Conservation (phyloP, 2,888 invertebrate species). For the Drosophila diplacantha region DNA sequence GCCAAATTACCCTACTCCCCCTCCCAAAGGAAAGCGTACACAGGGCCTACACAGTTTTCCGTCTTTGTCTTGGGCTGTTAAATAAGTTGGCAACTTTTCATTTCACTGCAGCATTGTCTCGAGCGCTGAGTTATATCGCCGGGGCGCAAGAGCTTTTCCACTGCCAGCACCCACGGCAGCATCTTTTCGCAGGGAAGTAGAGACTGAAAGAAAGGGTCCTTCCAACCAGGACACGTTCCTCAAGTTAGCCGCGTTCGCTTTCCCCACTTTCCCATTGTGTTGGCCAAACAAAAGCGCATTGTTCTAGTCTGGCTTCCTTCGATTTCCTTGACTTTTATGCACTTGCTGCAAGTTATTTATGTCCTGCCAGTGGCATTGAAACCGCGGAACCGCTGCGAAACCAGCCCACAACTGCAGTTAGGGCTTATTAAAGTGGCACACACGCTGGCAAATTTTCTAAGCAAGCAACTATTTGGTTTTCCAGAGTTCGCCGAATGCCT, state of each 20-base stretch:
- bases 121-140: constrained; percentile 22
- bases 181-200: constrained; percentile 12
- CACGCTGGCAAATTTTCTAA: constrained; percentile 3
- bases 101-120: constrained; percentile 45
- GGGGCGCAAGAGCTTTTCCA: constrained; percentile 25
- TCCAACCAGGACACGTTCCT: constrained; percentile 60
- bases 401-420: constrained; percentile 17
- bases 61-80: constrained; percentile 41
- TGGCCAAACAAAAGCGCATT: constrained; percentile 70
- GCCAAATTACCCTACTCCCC: constrained; percentile 55
- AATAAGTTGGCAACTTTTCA: constrained; percentile 66
- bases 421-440: constrained; percentile 38
- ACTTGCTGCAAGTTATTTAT: constrained; percentile 72
- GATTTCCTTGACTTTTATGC: constrained; percentile 72
- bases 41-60: constrained; percentile 32
- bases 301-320: constrained; percentile 61
- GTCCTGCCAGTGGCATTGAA: constrained; percentile 64
- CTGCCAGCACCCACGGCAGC: constrained; percentile 32
- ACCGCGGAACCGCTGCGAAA: constrained; percentile 17
- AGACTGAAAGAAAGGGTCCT: constrained; percentile 13
- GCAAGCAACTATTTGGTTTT: constrained; percentile 27
- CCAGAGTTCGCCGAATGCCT: constrained; percentile 79
- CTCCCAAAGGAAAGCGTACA: constrained; percentile 23
- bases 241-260: constrained; percentile 59
- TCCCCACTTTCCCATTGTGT: constrained; percentile 49